These are phyloP conservation scores for Phaethornis superciliosus DNA, from an alignment of 2,113 vertebrate species.

Conservation along the genomic window DNA sequence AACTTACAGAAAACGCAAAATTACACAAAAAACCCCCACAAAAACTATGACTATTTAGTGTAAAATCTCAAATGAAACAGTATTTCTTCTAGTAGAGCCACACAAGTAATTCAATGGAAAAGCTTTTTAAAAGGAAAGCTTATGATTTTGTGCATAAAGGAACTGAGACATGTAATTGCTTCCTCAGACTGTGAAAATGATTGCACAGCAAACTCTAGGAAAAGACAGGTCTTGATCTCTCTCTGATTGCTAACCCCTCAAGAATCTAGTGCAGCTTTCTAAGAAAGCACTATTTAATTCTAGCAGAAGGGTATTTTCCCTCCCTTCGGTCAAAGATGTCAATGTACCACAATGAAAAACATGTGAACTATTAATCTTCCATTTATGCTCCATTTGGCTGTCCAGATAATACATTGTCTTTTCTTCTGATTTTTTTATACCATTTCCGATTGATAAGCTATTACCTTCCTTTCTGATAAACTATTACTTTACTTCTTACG, in stretches of 20 bases:
- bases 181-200: not conserved
- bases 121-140: not conserved
- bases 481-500: not conserved
- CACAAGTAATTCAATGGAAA: not conserved
- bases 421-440: not conserved
- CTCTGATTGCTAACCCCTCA: not conserved
- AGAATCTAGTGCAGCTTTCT: not conserved
- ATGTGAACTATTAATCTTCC: slow-evolving; percentile 18
- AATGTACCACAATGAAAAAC: not conserved
- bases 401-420: not conserved
- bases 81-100: not conserved
- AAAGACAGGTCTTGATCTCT: not conserved
- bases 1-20: not conserved
- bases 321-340: not conserved
- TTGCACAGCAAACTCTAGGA: not conserved
- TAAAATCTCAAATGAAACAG: not conserved
- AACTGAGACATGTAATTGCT: not conserved
- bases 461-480: not conserved
- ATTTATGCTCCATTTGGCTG: not conserved
- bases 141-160: not conserved
- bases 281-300: slow-evolving; percentile 1
- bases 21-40: not conserved
- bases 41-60: not conserved
- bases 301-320: not conserved
- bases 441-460: not conserved